These are phyloP conservation scores for Acinonyx jubatus DNA, from an alignment of 2,113 vertebrate genomes.

Conservation along the genomic window DNA sequence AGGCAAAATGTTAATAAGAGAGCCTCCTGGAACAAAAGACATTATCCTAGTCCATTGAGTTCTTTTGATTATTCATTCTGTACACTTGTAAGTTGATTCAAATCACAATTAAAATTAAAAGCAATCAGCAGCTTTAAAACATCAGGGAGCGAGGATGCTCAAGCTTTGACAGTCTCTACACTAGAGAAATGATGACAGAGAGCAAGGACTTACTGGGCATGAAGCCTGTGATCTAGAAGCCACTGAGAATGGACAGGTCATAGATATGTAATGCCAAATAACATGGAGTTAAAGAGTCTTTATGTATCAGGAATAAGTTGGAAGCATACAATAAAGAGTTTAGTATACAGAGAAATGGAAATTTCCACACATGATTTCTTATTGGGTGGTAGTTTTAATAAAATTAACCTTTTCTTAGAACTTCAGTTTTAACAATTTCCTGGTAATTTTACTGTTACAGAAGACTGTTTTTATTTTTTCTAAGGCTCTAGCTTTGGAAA, in stretches of 20 bases:
- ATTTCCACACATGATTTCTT: not conserved
- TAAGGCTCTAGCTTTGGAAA: not conserved
- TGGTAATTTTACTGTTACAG: not conserved
- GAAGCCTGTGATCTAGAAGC: not conserved
- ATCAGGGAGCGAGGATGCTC: not conserved
- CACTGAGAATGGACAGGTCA: not conserved
- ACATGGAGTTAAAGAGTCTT: not conserved
- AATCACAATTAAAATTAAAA: constrained; percentile 50
- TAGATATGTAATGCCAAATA: not conserved
- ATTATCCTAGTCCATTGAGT: constrained; percentile 23
- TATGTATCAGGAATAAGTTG: not conserved
- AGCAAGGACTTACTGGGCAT: not conserved
- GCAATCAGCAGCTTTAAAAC: not conserved
- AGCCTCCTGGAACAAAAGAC: constrained; percentile 41
- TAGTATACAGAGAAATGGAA: not conserved
- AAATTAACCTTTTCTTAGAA: not conserved
- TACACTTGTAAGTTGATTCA: not conserved
- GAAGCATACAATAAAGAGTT: not conserved
- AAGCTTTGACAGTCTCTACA: not conserved
- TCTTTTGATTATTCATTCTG: constrained; percentile 63
- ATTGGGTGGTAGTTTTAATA: not conserved
- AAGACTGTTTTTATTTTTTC: not conserved
- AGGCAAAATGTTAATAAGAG: constrained; percentile 57
- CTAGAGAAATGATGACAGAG: not conserved
- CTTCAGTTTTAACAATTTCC: not conserved